Percentiles rank a stretch among this genome's conserved stretches.
Conservation (phyloP, 35 echinoderm and acorn worm genomes). For the Heliocidaris tuberculata region DNA sequence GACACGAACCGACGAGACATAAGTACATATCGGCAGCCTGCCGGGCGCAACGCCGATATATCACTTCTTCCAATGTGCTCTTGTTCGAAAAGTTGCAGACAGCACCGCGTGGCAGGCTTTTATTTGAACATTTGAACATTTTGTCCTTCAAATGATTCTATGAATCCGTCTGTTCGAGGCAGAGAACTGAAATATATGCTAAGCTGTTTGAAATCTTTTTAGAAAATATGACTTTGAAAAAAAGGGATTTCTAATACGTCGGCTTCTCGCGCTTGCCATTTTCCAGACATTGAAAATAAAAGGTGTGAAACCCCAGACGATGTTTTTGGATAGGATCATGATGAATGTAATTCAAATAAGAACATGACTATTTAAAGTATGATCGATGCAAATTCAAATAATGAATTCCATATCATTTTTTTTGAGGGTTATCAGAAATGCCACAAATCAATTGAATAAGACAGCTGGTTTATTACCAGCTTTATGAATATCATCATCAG, state of each 20-base stretch:
- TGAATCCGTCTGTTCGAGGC: neutral
- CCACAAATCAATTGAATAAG: neutral
- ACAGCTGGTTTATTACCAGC: too few relatives aligned
- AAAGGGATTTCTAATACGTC: neutral
- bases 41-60: neutral
- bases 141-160: neutral
- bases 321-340: neutral
- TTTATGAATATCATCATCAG: too few relatives aligned
- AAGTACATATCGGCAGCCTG: slow-evolving; percentile 18
- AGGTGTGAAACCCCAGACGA: neutral
- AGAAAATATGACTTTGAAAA: slow-evolving; percentile 4
- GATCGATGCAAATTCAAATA: neutral
- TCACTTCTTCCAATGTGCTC: neutral
- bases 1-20: neutral
- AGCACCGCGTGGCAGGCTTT: neutral
- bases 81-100: neutral
- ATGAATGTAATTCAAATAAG: neutral
- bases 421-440: neutral
- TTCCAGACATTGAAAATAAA: neutral
- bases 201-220: neutral
- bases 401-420: neutral
- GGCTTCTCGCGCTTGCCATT: neutral
- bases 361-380: too few relatives aligned
- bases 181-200: neutral
- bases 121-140: neutral